Percentiles rank a stretch among this genome's conserved stretches.
phyloP scores from a whole-genome alignment of 2,888 invertebrate genomes.

The Cheilosia scutellata region DNA sequence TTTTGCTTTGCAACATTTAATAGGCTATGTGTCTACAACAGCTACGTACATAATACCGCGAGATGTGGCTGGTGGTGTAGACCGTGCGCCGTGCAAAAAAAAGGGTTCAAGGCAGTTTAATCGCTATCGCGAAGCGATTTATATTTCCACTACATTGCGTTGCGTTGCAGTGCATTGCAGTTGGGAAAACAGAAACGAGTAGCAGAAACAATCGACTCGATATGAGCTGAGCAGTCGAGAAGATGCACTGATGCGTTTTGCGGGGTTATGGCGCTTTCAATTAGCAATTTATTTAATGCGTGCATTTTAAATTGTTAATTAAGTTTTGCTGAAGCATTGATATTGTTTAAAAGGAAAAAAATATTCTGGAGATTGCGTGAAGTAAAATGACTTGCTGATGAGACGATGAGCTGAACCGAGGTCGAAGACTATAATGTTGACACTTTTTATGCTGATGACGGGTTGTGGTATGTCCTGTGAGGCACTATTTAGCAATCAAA shows the following conservation, averaged over 20 bases:
- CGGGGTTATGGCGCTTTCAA: constrained; percentile 68
- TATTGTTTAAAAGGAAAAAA: constrained; percentile 15
- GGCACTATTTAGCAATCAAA: no score
- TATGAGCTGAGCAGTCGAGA: constrained; percentile 7
- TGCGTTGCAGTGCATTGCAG: constrained; percentile 17
- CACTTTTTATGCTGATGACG: not conserved
- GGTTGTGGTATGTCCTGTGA: not conserved
- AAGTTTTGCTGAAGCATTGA: constrained; percentile 39
- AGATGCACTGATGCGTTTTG: constrained; percentile 51
- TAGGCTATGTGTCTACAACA: constrained; percentile 59
- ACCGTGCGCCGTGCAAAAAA: constrained; percentile 16
- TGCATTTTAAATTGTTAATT: constrained; percentile 72
- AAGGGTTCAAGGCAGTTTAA: constrained; percentile 75
- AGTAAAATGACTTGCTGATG: constrained; percentile 33
- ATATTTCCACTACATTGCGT: constrained; percentile 46
- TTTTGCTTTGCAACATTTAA: constrained; percentile 36
- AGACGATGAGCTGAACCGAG: constrained; percentile 30
- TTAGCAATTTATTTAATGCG: constrained; percentile 70
- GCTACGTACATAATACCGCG: constrained; percentile 11
- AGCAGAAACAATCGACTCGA: constrained; percentile 7
- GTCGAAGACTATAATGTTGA: constrained; percentile 1
- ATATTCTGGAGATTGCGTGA: constrained; percentile 13
- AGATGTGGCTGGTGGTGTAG: constrained; percentile 11
- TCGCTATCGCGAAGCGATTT: constrained; percentile 68
- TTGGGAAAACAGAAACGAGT: constrained; percentile 23